Evolutionary conservation across 2,113 vertebrate species (phyloP), one percentile per base, ranked within the genome.

Genomic region (Ciconia boyciana): DNA sequence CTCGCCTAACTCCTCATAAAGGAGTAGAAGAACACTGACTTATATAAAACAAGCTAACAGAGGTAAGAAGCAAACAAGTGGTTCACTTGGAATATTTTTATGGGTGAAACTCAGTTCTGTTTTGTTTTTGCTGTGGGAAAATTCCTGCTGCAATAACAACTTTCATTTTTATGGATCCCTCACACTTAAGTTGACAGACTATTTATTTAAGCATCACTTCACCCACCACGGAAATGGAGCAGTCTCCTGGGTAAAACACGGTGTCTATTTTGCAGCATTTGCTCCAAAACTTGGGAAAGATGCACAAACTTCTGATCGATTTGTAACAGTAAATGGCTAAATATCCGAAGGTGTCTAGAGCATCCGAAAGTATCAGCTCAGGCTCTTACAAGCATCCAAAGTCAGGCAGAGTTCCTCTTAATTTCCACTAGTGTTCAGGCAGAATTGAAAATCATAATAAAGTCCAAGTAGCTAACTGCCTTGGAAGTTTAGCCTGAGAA

Each of bases 81-180:
- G 65, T 25, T 91, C 71, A 10, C 71, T 93, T 77, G 66, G 74
- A 64, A 11, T 72, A 39, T 60, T 95, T 85, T 93, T 82, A 43
- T 41, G 71, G 90, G 92, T 86, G 29, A 55, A 96, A 79, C 49
- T 74, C 49, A 19, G 32, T 51, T 86, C 61, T 92, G 68, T 48
- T 96, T 96, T 95, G 79, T 1, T 97, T 95, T 96, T 85, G 80
- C 89, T 95, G 95, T 97, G 97, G 96, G 94, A 97, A 97, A 97
- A 95, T 95, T 93, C 90, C 89, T 89, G 62, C 83, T 90, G 68
- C 84, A 95, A 89, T 60, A 96, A 85, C 14, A 91, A 64, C 82
- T 91, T 95, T 8, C 74, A n/a, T 94, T 97, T 97, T 97, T 93
- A 97, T 88, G 75, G 91, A 95, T 97, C 94, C 88, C 96, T 95